Evolutionary conservation across 2,888 invertebrate species (phyloP), one percentile per base, ranked within the genome.

Genomic region (Parapristionchus giblindavisi): DNA sequence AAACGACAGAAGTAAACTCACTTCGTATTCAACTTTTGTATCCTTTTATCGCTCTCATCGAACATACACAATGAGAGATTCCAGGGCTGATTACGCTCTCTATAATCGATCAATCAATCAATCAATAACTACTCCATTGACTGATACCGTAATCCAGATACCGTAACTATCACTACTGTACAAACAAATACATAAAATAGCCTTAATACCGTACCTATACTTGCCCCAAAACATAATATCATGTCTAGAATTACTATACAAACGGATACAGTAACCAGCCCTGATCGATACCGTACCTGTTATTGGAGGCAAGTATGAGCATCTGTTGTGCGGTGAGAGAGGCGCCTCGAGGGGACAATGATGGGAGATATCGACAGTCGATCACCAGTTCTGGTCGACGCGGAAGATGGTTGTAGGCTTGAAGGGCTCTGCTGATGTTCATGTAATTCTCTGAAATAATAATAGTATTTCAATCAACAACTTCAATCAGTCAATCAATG

Each of bases 281-380:
- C n/a, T n/a, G n/a, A n/a, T n/a, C n/a, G n/a, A n/a, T n/a, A n/a
- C n/a, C n/a, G 24, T 17, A 72, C 66, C 81, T 68, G 63, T 86
- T 86, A n/a, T 75, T 76, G 6, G 76, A 27, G 38, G 79, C 73
- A 8, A 87, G 61, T 65, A 80, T 82, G 38, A 78, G 75, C 48
- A 87, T 71, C 76, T 87, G 87, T n/a, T 76, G 32, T 6, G 79
- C 78, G 1, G 87, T 85, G 29, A 87, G 78, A 48, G 79, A 77
- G 14, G 79, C 77, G 0, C 84, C 87, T 52, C 87, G 72, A 5
- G 75, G 79, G 17, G 83, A 79, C 32, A 86, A 79, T 21, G 76
- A 66, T 5, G 76, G 74, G 14, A 87, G 76, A 72, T 81, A 87
- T 54, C 86, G 84, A 72, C 87, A 87, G 63, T 87, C 87, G 48